A percentile compares a stretch with the other conserved stretches of the same genome.
Conservation (phyloP, 2,113 vertebrate species). For the Scolopax mira region DNA sequence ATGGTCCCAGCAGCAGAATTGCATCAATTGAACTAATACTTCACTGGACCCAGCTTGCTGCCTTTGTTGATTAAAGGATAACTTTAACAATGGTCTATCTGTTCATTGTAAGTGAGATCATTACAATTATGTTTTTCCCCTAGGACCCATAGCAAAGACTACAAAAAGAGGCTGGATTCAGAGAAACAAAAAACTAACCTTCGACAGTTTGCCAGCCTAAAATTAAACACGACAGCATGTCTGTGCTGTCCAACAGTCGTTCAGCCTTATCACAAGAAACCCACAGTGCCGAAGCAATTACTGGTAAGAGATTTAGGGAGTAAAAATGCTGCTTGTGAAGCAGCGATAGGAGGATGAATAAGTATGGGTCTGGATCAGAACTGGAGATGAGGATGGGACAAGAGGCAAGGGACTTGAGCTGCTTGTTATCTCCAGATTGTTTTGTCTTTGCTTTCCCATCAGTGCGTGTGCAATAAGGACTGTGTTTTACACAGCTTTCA, state of each 20-base stretch:
- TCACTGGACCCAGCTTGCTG: background rate
- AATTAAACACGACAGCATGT: background rate
- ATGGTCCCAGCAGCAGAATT: background rate
- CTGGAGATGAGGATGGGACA: background rate
- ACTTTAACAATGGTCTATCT: background rate
- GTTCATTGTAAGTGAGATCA: background rate
- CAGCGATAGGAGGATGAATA: background rate
- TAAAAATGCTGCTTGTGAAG: background rate
- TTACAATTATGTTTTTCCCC: background rate
- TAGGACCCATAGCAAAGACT: background rate
- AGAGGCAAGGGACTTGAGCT: background rate
- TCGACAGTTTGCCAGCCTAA: background rate
- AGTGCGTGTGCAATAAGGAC: background rate
- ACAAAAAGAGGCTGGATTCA: background rate
- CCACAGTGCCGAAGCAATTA: background rate
- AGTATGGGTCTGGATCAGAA: background rate
- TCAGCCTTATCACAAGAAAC: background rate
- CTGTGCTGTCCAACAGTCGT: background rate
- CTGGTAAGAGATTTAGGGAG: constrained; percentile 19
- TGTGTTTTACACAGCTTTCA: background rate
- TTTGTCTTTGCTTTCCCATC: background rate
- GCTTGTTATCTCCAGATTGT: background rate
- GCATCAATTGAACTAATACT: background rate
- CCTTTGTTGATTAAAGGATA: constrained; percentile 1
- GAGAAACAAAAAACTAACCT: background rate